These are phyloP conservation scores for Metopia argyrocephala DNA, from an alignment of 2,888 invertebrate genomes.

Conservation along the genomic window DNA sequence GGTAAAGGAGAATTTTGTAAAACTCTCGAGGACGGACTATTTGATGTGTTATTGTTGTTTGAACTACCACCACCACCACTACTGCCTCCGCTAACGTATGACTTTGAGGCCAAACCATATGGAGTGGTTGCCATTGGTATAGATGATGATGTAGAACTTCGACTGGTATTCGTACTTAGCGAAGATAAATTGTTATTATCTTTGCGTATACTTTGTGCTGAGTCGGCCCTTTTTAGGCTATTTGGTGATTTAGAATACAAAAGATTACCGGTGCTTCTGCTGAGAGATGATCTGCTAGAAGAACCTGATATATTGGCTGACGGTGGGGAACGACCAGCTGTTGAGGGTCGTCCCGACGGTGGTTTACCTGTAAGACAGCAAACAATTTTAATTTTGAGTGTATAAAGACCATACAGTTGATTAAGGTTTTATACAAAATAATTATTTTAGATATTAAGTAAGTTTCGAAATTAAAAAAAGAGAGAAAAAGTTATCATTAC, in stretches of 20 bases:
- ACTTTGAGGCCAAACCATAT: constrained; percentile 69
- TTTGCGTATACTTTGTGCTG: constrained; percentile 79
- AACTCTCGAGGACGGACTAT: constrained; percentile 74
- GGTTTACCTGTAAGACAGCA: constrained; percentile 79
- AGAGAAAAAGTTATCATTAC: no score
- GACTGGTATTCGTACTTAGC: constrained; percentile 71
- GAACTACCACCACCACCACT: constrained; percentile 60
- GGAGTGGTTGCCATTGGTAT: constrained; percentile 77
- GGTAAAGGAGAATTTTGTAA: constrained; percentile 77
- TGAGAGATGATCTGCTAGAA: constrained; percentile 75
- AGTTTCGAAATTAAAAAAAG: no score
- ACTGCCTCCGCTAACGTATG: constrained; percentile 67
- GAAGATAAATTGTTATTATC: constrained; percentile 72
- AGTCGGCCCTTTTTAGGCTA: constrained; percentile 80
- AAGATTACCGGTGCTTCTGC: constrained; percentile 77
- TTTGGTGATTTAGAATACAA: constrained; percentile 72
- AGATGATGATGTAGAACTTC: constrained; percentile 77
- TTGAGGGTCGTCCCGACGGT: constrained; percentile 77
- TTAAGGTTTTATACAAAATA: no score
- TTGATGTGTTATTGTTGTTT: constrained; percentile 55
- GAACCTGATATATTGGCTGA: constrained; percentile 70
- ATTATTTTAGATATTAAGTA: no score
- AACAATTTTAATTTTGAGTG: no score
- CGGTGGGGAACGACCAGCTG: constrained; percentile 72
- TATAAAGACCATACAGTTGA: no score